Conservation (phyloP, 2,888 invertebrate genomes). For the Volucella inanis region DNA sequence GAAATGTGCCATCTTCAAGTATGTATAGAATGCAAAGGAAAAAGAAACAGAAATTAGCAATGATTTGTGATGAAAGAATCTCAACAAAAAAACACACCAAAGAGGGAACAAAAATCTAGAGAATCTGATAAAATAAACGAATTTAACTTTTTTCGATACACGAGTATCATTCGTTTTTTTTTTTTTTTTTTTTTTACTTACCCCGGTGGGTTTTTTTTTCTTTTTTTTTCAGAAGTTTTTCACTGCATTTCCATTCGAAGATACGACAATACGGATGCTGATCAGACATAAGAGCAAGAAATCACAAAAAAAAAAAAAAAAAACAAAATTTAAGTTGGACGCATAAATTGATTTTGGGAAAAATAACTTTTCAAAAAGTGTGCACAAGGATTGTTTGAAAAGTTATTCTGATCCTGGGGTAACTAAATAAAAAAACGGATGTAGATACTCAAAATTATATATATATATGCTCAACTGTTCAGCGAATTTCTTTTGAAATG, state of each 20-base stretch:
- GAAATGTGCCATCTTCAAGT: constrained; percentile 26
- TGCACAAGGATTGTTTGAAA: too few relatives aligned
- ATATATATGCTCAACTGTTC: too few relatives aligned
- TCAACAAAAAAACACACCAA: constrained; percentile 31
- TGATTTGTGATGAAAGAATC: constrained; percentile 67
- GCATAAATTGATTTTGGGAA: constrained; percentile 36
- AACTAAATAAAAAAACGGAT: background rate
- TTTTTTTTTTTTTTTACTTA: constrained; percentile 10
- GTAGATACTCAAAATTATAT: too few relatives aligned
- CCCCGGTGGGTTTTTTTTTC: background rate
- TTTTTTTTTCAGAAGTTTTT: constrained; percentile 40
- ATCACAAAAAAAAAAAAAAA: constrained; percentile 30
- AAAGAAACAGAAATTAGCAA: constrained; percentile 70
- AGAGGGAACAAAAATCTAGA: constrained; percentile 42
- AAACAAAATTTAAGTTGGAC: constrained; percentile 31
- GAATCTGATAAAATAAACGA: constrained; percentile 72
- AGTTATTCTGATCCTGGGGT: too few relatives aligned
- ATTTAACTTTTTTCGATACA: constrained; percentile 52
- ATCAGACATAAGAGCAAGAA: constrained; percentile 21
- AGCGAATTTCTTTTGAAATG: too few relatives aligned
- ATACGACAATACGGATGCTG: background rate
- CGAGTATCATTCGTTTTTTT: constrained; percentile 32
- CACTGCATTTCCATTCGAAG: constrained; percentile 40
- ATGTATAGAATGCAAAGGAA: constrained; percentile 30
- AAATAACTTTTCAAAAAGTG: background rate